Evolutionary conservation across 1,140 invertebrate species (phyloP).

Genomic region (Notospermus geniculatus): DNA sequence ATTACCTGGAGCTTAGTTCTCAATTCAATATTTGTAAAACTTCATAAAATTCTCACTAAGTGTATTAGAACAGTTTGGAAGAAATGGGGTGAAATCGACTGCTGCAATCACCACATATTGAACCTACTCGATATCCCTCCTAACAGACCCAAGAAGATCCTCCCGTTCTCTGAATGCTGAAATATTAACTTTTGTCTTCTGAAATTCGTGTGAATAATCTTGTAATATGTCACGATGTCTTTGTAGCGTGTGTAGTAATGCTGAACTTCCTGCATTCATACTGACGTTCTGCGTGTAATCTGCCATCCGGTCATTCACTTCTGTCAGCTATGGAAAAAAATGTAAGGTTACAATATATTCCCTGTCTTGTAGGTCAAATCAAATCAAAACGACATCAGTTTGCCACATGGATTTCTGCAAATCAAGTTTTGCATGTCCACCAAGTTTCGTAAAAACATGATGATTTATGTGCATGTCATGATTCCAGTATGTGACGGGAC

Average conservation of each 20-base stretch:
- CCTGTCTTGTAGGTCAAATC: neutral
- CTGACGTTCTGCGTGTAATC: constrained; percentile 63
- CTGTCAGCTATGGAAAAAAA: constrained; percentile 64
- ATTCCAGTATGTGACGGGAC: too few species aligned
- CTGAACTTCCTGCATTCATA: constrained; percentile 55
- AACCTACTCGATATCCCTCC: constrained; percentile 69
- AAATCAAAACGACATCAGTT: neutral
- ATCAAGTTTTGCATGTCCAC: neutral
- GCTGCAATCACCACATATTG: too few species aligned
- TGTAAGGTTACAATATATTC: neutral
- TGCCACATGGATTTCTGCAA: neutral
- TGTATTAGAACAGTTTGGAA: too few species aligned
- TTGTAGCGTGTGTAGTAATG: constrained; percentile 87
- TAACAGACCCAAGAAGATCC: constrained; percentile 67
- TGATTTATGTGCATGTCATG: neutral
- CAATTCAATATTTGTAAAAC: too few species aligned
- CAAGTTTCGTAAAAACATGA: neutral
- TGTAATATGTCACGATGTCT: constrained; percentile 90
- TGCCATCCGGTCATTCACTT: constrained; percentile 85
- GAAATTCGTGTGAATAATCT: constrained; percentile 91
- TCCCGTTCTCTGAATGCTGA: constrained; percentile 79
- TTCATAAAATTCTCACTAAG: too few species aligned
- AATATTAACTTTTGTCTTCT: constrained; percentile 87
- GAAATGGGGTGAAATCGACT: too few species aligned
- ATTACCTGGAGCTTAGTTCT: too few species aligned